Base-by-base conservation (phyloP, 1,140 invertebrate genomes). In the Magallana gigas region DNA sequence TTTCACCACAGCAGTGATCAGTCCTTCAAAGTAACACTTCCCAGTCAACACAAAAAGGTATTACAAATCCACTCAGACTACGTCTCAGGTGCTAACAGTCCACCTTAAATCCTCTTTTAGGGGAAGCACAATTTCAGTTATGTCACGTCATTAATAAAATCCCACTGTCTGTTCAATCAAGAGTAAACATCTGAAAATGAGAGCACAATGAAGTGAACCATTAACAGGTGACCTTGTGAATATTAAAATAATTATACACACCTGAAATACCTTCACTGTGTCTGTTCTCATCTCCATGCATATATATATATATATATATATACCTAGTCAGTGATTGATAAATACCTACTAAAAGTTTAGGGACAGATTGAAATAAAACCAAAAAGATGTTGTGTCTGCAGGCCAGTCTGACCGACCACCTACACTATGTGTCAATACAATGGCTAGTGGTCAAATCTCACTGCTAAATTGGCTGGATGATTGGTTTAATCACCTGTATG, bases 181-280 rank as follows among this genome's bases (percentile, higher is more conserved):
- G 68, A 76, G 23, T 76, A 29, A 76, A 76, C 14, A 12, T 9
- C 36, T 76, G 23, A 18, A 76, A 76, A 71, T 76, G 23, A 76
- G 23, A 18, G 36, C 68, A 76, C 36, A 48, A 48, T 48, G 36
- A 48, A 76, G 36, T 76, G 68, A 76, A 29, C 23, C 68, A 76
- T 76, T 18, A 76, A 18, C 4, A 11, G 23, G 18, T 29, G 68
- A 76, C 68, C 68, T 36, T 76, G 68, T 76, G 68, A 36, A 76
- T 76, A 76, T 76, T 29, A 76, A 29, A 76, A 76, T 76, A 14
- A 62, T 62, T 62, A 62, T 76, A 76, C 23, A 29, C 68, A 76
- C 68, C 68, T 76, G 68, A 76, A 76, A 76, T 36, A 76, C 11
- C 11, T 71, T 71, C 9, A 23, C 23, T 76, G 8, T 76, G 23